Evolutionary conservation across 2,797 vertebrate genomes (phyloP), one percentile per base, ranked within the genome.

Genomic region (Thripadectes ignobilis): DNA sequence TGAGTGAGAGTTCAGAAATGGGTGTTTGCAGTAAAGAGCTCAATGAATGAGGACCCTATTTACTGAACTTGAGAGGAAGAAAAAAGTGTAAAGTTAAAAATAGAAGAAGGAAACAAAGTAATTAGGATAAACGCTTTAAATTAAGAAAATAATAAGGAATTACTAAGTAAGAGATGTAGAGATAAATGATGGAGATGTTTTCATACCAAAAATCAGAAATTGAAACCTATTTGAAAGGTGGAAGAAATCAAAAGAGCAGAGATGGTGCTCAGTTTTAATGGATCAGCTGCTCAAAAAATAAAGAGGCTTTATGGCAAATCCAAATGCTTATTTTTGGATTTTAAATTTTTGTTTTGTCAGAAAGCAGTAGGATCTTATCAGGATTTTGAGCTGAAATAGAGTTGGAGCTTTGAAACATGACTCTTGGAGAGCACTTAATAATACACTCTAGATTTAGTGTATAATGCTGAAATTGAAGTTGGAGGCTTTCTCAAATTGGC

Each of bases 371-470:
- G 51, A 81, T 67, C n/a, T 88, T 89, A 92, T 86, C 69, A 85
- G 36, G 34, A 91, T 62, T 89, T 63, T 73, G 65, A 92, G 57
- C 21, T 4, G 6, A 84, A 86, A 87, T 51, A 87, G 78, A 94
- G 38, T 77, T 54, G n/a, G 45, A 95, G 45, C 63, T 95, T 93
- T 84, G 87, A 96, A 96, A 94, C 21, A 58, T 34, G 22, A 79
- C 76, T 91, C 85, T 86, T 90, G 48, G 51, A 94, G 52, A 95
- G 51, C 38, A 78, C 41, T 91, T 96, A 85, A 82, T 58, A 93
- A 92, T 61, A 80, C 13, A 84, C 36, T 94, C 91, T 36, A 52
- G 21, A 54, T 88, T 43, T 85, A 80, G 43, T 3, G 1, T 52
- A 26, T 77, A 65, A 85, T 43, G 49, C 51, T 80, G 57, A 91